These are phyloP conservation scores for Hyperoplus lanceolatus DNA, from an alignment of 2,797 vertebrate genomes.

Conservation along the genomic window DNA sequence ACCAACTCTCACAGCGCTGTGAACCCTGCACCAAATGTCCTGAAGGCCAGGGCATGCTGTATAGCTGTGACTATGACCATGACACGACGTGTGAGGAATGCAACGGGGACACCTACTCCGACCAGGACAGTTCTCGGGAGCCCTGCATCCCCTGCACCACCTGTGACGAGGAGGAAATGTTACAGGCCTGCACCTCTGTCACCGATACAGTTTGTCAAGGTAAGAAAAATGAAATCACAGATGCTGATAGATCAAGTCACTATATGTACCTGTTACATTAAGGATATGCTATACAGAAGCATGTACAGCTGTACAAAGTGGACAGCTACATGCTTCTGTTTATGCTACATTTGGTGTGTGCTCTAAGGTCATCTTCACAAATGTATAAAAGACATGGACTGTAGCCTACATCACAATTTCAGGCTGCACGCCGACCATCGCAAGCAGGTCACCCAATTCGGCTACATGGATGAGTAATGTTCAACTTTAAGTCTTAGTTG, in stretches of 20 bases:
- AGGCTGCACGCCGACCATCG: not conserved
- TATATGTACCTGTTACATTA: not conserved
- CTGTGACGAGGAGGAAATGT: constrained; percentile 89
- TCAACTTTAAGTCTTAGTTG: not conserved
- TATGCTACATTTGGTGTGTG: not conserved
- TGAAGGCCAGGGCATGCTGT: constrained; percentile 88
- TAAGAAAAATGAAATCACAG: constrained; percentile 59
- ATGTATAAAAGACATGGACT: not conserved
- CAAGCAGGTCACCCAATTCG: not conserved
- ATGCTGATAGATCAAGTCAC: not conserved
- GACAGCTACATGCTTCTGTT: not conserved
- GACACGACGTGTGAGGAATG: constrained; percentile 94
- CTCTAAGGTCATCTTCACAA: not conserved
- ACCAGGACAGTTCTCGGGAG: constrained; percentile 92
- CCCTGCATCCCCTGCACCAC: constrained; percentile 94
- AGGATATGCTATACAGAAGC: not conserved
- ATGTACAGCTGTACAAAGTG: not conserved
- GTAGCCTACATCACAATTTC: not conserved
- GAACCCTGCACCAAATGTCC: constrained; percentile 89
- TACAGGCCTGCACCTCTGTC: constrained; percentile 84
- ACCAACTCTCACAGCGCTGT: constrained; percentile 72
- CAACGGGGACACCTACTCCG: constrained; percentile 89
- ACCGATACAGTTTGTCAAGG: constrained; percentile 89
- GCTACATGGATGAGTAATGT: not conserved
- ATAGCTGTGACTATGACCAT: constrained; percentile 82